These are phyloP conservation scores for Microctonus hyperodae DNA, from an alignment of 2,888 invertebrate genomes.

Conservation along the genomic window DNA sequence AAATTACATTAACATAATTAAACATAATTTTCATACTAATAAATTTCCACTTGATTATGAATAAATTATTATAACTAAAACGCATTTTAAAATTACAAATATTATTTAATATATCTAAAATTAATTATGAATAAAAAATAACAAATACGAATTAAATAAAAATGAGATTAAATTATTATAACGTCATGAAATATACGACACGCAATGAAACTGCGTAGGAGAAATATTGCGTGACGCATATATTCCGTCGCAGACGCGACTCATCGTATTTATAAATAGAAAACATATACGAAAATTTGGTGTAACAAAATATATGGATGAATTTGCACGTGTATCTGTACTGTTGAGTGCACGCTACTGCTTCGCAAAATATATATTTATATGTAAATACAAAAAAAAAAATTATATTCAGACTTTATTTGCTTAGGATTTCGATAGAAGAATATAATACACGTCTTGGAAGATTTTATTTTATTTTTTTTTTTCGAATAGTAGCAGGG, in stretches of 20 bases:
- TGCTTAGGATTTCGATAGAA: not conserved
- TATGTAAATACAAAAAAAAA: not conserved
- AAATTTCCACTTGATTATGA: not conserved
- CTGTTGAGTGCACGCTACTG: not conserved
- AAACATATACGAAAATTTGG: conserved; percentile 13
- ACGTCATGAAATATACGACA: conserved; percentile 12
- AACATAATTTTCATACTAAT: not conserved
- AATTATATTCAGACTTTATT: not conserved
- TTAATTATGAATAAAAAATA: not conserved
- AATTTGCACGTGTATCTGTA: not conserved
- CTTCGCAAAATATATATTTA: not conserved
- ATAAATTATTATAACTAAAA: too few relatives aligned
- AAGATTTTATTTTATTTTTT: too few relatives aligned
- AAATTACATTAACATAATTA: not conserved
- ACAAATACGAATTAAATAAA: not conserved
- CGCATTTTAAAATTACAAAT: too few relatives aligned
- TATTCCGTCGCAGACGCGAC: conserved; percentile 20
- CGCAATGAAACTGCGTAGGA: conserved; percentile 13
- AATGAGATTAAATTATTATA: not conserved
- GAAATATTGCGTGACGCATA: conserved; percentile 16
- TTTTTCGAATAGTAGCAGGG: not conserved
- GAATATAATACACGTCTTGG: not conserved
- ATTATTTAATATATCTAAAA: too few relatives aligned
- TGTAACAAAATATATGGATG: conserved; percentile 12
- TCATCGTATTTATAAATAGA: conserved; percentile 21